Evolutionary conservation across 2,113 vertebrate species (phyloP), one percentile per base, ranked within the genome.

Genomic region (Orycteropus afer): DNA sequence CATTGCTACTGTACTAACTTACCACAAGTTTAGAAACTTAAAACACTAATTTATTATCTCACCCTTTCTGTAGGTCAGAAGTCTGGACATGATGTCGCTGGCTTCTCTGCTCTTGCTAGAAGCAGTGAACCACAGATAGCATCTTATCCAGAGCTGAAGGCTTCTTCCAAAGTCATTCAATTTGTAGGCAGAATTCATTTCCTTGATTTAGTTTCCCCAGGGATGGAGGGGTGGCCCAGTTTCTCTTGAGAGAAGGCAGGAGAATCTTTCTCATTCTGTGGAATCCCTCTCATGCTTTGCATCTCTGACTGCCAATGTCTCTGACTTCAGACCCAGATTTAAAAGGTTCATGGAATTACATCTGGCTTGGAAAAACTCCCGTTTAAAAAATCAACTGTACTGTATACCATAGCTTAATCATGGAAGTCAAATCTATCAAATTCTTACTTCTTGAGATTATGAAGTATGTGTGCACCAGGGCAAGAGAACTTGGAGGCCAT

Each of bases 341-440:
- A n/a, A n/a, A n/a, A 3, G 7, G 29, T 3, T 78, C 29, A 22
- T 45, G 13, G 17, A 79, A 83, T 78, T 95, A 93, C 23, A 17
- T 83, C 73, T 89, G 22, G 11, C 0, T 2, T 65, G 13, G 11
- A 78, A 69, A 78, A 80, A 37, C 7, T 45, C 27, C 8, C 57
- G 94, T 89, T 69, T 17, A 15, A 83, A 95, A 93, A 89, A 65
- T 93, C 47, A 18, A 10, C 7, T 59, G 17, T 85, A 49, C 34
- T 10, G 74, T 87, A 69, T 29, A 29, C 23, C 22, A 2, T 87
- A 53, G 47, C 6, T 8, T 47, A 71, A 42, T 71, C 1, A 42
- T 81, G 20, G 7, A 10, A 93, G 25, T 71, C 65, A 53, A 95
- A 92, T 76, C 10, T 34, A 94, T 59, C 25, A 65, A 69, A 63